phyloP scores from a whole-genome alignment of 1,140 invertebrate genomes.

The Metaphire vulgaris region DNA sequence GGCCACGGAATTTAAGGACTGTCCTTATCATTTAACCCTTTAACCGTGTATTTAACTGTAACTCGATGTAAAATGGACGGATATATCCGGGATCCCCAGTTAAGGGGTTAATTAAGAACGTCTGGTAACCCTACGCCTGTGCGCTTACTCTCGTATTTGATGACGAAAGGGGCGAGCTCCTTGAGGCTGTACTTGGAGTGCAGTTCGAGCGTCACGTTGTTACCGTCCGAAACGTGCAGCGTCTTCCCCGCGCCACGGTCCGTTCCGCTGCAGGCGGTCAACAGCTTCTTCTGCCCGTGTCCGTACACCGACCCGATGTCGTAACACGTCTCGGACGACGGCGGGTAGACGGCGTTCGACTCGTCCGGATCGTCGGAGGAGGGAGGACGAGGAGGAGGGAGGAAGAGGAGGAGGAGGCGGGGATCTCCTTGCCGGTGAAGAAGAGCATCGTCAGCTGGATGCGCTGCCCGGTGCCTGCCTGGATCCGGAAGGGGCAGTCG shows the following conservation, averaged over 20 bases:
- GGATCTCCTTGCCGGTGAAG: not conserved
- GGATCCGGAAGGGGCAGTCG: not conserved
- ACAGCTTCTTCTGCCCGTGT: not conserved
- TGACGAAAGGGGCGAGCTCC: not conserved
- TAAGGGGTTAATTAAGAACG: too few relatives aligned
- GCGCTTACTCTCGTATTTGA: not conserved
- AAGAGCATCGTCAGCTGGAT: not conserved
- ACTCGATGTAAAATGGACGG: too few relatives aligned
- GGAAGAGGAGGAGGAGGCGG: too few relatives aligned
- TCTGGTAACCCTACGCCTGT: too few relatives aligned
- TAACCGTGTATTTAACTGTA: too few relatives aligned
- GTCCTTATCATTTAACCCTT: too few relatives aligned
- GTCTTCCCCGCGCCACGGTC: not conserved
- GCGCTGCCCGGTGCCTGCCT: not conserved
- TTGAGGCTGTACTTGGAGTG: not conserved
- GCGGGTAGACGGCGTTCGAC: not conserved
- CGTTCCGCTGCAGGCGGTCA: not conserved
- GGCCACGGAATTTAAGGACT: too few relatives aligned
- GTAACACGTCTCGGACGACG: not conserved
- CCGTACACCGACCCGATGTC: not conserved
- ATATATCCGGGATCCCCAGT: too few relatives aligned
- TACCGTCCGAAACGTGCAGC: not conserved
- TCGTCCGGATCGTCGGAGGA: too few relatives aligned
- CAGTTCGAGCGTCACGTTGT: not conserved
- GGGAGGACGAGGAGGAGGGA: too few relatives aligned